A percentile compares a stretch with the other conserved stretches of the same genome.
phyloP scores from a whole-genome alignment of 2,113 vertebrate genomes.

The Anarrhichthys ocellatus region DNA sequence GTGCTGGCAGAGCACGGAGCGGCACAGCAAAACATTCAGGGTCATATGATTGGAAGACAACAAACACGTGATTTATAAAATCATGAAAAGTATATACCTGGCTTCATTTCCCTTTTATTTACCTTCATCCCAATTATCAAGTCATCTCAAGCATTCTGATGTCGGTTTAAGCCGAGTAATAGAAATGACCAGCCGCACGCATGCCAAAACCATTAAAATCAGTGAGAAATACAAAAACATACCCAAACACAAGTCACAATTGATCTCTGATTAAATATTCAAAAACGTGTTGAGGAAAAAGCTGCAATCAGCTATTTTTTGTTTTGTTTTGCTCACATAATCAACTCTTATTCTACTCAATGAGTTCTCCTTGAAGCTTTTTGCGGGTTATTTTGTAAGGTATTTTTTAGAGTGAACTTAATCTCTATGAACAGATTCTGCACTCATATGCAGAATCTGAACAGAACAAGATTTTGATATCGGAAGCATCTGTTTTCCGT shows the following conservation, averaged over 20 bases:
- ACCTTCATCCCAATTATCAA: background rate
- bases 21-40: background rate
- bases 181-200: background rate
- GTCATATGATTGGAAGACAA: background rate
- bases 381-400: constrained; percentile 16
- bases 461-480: background rate
- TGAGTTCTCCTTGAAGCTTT: constrained; percentile 16
- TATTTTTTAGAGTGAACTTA: background rate
- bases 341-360: constrained; percentile 16
- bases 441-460: background rate
- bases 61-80: background rate
- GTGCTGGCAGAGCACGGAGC: background rate
- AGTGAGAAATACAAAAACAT: background rate
- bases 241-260: constrained; percentile 8
- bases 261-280: constrained; percentile 32
- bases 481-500: background rate
- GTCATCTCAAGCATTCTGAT: background rate
- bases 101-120: constrained; percentile 4
- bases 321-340: constrained; percentile 12
- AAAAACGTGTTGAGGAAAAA: background rate
- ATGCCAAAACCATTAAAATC: background rate
- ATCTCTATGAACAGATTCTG: background rate
- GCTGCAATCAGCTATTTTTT: constrained; percentile 7
- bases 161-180: background rate
- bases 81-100: background rate